Evolutionary conservation across 2,888 invertebrate genomes (phyloP).

Genomic region (Ectropis crepuscularia): DNA sequence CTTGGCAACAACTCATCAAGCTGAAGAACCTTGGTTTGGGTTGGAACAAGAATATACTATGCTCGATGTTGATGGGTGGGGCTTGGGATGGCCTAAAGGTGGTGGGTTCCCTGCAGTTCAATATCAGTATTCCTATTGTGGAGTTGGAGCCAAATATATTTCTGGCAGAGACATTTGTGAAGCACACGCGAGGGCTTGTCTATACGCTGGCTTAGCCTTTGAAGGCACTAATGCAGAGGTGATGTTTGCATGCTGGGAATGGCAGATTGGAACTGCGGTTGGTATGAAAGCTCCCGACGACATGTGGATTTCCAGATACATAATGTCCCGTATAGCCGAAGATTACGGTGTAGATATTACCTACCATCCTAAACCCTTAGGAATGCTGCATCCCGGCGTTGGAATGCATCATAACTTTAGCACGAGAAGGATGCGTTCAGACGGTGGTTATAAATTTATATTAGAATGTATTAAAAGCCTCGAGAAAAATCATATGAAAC

Average conservation of each 20-base stretch:
- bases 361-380: conserved; percentile 90
- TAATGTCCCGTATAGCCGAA: conserved; percentile 93
- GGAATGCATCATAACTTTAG: conserved; percentile 97
- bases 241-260: conserved; percentile 97
- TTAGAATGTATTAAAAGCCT: conserved; percentile 96
- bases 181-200: conserved; percentile 91
- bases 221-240: conserved; percentile 98
- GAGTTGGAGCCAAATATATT: conserved; percentile 96
- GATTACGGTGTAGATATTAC: conserved; percentile 91
- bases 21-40: conserved; percentile 94
- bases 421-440: conserved; percentile 91
- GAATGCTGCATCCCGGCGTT: conserved; percentile 93
- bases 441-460: conserved; percentile 90
- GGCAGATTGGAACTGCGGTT: conserved; percentile 94
- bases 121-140: conserved; percentile 95
- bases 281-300: conserved; percentile 94
- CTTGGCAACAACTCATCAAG: conserved; percentile 87
- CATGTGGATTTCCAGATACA: conserved; percentile 93
- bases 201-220: conserved; percentile 96
- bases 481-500: conserved; percentile 93
- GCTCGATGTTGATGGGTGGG: conserved; percentile 94
- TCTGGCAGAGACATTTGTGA: conserved; percentile 97
- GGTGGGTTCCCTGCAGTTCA: conserved; percentile 95
- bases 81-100: conserved; percentile 96
- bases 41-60: conserved; percentile 97